These are phyloP conservation scores for Dermatemys mawii DNA, from an alignment of 2,113 vertebrate species.

Conservation along the genomic window DNA sequence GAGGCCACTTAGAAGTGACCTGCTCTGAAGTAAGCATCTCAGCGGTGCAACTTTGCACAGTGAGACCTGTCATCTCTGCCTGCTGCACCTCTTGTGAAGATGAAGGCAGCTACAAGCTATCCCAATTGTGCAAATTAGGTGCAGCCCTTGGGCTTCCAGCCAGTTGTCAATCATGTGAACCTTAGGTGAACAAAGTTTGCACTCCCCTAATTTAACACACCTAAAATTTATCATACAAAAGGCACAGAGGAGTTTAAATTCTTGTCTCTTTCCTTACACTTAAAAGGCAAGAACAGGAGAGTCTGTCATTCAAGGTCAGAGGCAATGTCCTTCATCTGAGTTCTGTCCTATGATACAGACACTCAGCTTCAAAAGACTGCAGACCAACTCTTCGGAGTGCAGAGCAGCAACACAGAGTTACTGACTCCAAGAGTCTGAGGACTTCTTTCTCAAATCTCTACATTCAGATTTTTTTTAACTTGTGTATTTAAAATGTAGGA, in stretches of 20 bases:
- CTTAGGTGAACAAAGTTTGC: background rate
- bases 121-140: background rate
- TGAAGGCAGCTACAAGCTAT: fast-evolving
- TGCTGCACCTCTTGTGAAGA: fast-evolving
- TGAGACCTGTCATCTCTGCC: fast-evolving
- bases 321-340: background rate
- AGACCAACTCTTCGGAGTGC: background rate
- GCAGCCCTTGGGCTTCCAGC: background rate
- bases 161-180: background rate
- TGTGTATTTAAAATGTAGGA: background rate
- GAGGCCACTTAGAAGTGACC: background rate
- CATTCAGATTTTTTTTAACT: background rate
- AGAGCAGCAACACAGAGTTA: background rate
- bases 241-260: background rate
- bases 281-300: background rate
- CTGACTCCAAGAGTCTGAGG: background rate
- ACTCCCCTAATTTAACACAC: no score
- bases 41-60: background rate
- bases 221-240: background rate
- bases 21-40: background rate
- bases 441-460: background rate
- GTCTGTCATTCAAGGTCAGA: background rate
- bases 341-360: background rate
- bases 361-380: background rate
- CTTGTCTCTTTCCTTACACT: background rate